phyloP scores from a whole-genome alignment of 2,113 vertebrate genomes.

The Martes martes region DNA sequence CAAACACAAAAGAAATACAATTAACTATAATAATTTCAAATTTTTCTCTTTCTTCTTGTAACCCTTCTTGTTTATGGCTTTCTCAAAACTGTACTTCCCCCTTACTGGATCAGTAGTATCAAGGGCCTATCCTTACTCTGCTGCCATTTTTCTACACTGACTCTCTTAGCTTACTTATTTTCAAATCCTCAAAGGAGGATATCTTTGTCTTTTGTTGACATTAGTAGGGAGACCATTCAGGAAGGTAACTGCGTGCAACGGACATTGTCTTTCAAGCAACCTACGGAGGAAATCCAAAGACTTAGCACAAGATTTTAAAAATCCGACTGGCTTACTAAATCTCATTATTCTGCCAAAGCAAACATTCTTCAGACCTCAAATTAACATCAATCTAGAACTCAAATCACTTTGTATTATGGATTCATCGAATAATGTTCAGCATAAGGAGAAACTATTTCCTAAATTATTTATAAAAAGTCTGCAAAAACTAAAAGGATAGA shows the following conservation, averaged over 20 bases:
- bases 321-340: not conserved
- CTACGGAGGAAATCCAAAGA: not conserved
- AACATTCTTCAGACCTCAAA: not conserved
- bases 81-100: not conserved
- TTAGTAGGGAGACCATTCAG: not conserved
- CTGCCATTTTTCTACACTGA: not conserved
- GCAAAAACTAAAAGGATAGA: not conserved
- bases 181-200: not conserved
- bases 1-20: not conserved
- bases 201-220: not conserved
- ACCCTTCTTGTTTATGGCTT: not conserved
- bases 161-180: not conserved
- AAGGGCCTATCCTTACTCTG: not conserved
- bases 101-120: not conserved
- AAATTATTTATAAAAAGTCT: not conserved
- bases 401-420: not conserved
- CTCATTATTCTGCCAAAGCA: not conserved
- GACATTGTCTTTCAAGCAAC: not conserved
- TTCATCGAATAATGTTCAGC: not conserved
- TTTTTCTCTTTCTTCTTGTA: not conserved
- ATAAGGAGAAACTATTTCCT: not conserved
- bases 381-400: not conserved
- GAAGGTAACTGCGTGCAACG: not conserved
- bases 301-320: not conserved
- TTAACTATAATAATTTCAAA: not conserved